These are phyloP conservation scores for Xiphias gladius DNA, from an alignment of 2,113 vertebrate genomes.

Conservation along the genomic window DNA sequence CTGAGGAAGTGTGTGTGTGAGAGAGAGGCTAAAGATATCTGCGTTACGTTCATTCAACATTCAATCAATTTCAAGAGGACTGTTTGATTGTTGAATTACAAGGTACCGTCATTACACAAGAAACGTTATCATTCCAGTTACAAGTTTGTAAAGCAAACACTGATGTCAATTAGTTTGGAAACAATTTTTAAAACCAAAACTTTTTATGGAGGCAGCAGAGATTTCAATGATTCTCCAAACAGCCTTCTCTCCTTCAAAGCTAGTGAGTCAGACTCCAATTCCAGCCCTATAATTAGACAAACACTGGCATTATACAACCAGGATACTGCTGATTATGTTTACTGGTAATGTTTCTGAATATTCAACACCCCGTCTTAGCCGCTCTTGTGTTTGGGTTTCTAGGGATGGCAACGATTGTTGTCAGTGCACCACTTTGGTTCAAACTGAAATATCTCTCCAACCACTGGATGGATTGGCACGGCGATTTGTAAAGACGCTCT, in stretches of 20 bases:
- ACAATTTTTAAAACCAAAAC: background rate
- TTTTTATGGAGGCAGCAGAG: too few species aligned
- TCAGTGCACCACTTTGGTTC: too few species aligned
- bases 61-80: too few species aligned
- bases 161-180: background rate
- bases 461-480: too few species aligned
- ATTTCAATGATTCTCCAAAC: background rate
- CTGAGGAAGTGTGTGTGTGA: background rate
- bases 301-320: background rate
- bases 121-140: too few species aligned
- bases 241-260: background rate
- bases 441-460: too few species aligned
- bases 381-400: too few species aligned
- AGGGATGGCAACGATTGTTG: too few species aligned
- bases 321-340: background rate
- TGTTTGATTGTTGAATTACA: too few species aligned
- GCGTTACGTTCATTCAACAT: background rate
- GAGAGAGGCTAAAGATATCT: background rate
- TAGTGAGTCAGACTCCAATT: background rate
- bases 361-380: too few species aligned
- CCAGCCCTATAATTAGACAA: background rate
- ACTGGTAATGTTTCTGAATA: background rate
- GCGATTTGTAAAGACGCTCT: too few species aligned
- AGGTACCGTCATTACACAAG: background rate
- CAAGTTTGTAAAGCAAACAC: background rate